Evolutionary conservation across 2,888 invertebrate genomes (phyloP), one percentile per base, ranked within the genome.

Genomic region (Osmoderma eremita): DNA sequence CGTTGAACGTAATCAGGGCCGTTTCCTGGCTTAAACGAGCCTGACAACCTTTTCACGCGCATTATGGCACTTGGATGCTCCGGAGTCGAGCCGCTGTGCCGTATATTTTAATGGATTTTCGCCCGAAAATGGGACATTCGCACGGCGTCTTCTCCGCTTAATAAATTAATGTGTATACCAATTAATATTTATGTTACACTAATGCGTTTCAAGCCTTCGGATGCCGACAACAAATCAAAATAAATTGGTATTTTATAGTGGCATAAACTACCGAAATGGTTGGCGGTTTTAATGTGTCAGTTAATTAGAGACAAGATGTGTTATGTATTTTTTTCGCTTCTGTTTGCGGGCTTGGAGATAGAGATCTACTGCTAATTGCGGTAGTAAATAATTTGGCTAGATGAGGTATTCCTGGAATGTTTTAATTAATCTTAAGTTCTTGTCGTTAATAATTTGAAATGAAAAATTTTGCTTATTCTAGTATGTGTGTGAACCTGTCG

Each of bases 131-230:
- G 12, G 50, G 24, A 12, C 13, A 30, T 13, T 51, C 13, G 12
- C n/a, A 24, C 15, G 13, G 10, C 17, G 17, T 18, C 15, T 12
- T 10, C 12, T 13, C 22, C 8, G 24, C 24, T 13, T 20, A 50
- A 50, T 50, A 50, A 50, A 48, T 48, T 12, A 20, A 51, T 51
- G 50, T 22, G 20, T 15, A 51, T 51, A 51, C 24, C 50, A 51
- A 51, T 51, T 50, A 51, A 51, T 51, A 51, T 51, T 50, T 51
- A 51, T 51, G 50, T 30, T 51, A 22, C 13, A 51, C 50, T 51
- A 51, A 50, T 51, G 50, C 30, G 50, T 30, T 22, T 51, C 30
- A 18, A 18, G 5, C 20, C 2, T 10, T 49, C 48, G 13, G n/a
- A 49, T 30, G 50, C 30, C 22, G 30, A 51, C 24, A 30, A 51